A percentile compares a stretch with the other conserved stretches of the same genome.
Evolutionary conservation across 37 sponge, comb jelly and placozoan species (phyloP).

Genomic region (Ephydatia muelleri): DNA sequence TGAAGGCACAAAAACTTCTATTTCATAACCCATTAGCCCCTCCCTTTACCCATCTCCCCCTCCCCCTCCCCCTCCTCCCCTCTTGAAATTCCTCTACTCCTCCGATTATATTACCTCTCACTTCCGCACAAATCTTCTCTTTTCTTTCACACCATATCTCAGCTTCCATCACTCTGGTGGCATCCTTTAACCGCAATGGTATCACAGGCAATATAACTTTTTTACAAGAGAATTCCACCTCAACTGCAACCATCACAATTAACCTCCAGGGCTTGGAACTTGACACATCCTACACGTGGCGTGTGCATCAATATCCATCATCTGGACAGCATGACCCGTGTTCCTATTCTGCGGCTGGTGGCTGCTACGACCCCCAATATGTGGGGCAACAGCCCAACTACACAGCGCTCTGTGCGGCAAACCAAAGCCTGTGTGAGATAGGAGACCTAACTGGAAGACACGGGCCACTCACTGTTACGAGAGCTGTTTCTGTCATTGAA

Average conservation of each 20-base stretch:
- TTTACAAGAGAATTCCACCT: constrained; percentile 15
- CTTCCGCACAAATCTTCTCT: too few species aligned
- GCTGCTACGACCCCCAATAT: constrained; percentile 55
- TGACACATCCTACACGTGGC: constrained; percentile 41
- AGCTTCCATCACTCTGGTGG: background rate
- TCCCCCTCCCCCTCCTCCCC: too few species aligned
- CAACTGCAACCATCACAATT: constrained; percentile 30
- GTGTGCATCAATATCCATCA: constrained; percentile 56
- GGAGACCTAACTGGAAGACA: constrained; percentile 71
- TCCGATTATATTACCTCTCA: too few species aligned
- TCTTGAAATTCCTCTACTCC: too few species aligned
- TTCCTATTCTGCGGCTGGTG: constrained; percentile 15
- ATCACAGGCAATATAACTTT: constrained; percentile 63
- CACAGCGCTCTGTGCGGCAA: constrained; percentile 3
- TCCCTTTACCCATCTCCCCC: too few species aligned
- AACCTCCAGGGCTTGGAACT: constrained; percentile 23
- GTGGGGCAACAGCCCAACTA: constrained; percentile 16
- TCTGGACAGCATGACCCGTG: constrained; percentile 16
- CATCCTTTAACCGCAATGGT: constrained; percentile 46
- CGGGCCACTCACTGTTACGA: constrained; percentile 22
- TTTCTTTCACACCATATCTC: background rate
- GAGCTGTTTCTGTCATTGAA: background rate
- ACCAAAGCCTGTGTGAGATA: constrained; percentile 44
- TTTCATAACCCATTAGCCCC: too few species aligned
- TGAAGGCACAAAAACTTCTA: too few species aligned